Percentiles rank a stretch among this genome's conserved stretches.
phyloP scores from a whole-genome alignment of 2,797 vertebrate genomes.

The Leucoraja ocellata region DNA sequence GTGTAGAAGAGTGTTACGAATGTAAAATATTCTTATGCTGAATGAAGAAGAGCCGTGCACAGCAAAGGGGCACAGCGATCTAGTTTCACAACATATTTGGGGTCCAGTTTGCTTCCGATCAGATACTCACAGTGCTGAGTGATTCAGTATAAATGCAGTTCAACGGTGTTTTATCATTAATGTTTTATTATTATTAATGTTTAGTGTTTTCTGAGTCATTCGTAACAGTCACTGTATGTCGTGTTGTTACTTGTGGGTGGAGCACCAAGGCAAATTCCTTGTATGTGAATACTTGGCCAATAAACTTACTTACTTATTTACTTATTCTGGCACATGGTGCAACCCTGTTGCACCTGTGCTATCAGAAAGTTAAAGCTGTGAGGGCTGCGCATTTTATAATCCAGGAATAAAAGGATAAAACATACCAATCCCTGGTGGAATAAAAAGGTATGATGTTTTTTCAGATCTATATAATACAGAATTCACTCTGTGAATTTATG shows the following conservation, averaged over 20 bases:
- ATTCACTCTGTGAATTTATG: not conserved
- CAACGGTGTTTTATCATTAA: too few species aligned
- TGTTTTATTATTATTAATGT: too few species aligned
- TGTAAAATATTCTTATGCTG: not conserved
- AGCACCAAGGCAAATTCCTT: too few species aligned
- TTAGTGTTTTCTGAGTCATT: too few species aligned
- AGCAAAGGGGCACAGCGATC: not conserved
- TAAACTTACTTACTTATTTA: too few species aligned
- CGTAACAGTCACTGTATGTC: too few species aligned
- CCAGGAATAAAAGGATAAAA: not conserved
- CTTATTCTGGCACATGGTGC: not conserved
- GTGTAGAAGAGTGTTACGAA: not conserved
- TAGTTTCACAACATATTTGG: not conserved
- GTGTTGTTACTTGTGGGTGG: too few species aligned
- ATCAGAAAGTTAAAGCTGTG: not conserved
- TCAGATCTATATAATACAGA: not conserved
- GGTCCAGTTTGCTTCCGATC: not conserved
- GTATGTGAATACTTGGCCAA: too few species aligned
- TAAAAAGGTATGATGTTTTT: slow-evolving; percentile 7
- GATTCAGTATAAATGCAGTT: not conserved
- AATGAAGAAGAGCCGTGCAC: not conserved
- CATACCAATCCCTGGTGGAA: not conserved
- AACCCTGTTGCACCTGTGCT: not conserved
- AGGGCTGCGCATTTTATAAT: not conserved
- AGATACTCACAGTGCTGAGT: not conserved